Base-by-base conservation (phyloP, 37 sponge, comb jelly and placozoan genomes). In the Amphimedon queenslandica region DNA sequence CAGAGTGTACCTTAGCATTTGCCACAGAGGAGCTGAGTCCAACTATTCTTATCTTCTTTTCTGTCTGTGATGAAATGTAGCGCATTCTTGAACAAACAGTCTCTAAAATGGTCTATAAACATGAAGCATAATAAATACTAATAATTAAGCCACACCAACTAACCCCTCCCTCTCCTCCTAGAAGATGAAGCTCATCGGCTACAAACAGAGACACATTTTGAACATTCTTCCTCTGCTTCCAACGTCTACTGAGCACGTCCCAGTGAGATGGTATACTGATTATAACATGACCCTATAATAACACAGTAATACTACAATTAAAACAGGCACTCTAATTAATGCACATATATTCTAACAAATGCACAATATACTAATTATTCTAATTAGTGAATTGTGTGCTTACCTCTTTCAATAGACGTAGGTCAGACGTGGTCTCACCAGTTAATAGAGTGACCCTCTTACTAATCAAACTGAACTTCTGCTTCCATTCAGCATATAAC, bases 191-290 rank as follows among this genome's bases (percentile, higher is more conserved):
- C 69, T 98, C 96, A 58, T 98, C 99, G 24, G 78, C 86, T 37
- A 98, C 84, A 60, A 98, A 98, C 78, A 98, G 69, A 36, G 76
- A 64, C 30, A 98, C 96, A 77, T 92, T 90, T 66, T 95, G 96
- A 40, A 98, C 96, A 70, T 94, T 84, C 82, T 95, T 98, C 40
- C 99, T 67, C 79, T 98, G 99, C 64, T 95, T 98, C 99, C 99
- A 98, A n/a, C 99, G 77, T 30, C 99, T 76, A 37, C 95, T 94
- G 40, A 98, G 79, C 31, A 92, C 84, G 38, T 98, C 99, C 99
- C 99, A 98, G 51, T 98, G 84, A 64, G 90, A 93, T 6, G 99
- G 96, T 20, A 93, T 95, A 24, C 90, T 86, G 34, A 98, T 77
- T n/a, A 98, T 75, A 30, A 98, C 64, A 66, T 88, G 88, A 25